Base-by-base conservation (phyloP, 1,140 invertebrate genomes). In the Pachyrhynchus sulphureomaculatus region DNA sequence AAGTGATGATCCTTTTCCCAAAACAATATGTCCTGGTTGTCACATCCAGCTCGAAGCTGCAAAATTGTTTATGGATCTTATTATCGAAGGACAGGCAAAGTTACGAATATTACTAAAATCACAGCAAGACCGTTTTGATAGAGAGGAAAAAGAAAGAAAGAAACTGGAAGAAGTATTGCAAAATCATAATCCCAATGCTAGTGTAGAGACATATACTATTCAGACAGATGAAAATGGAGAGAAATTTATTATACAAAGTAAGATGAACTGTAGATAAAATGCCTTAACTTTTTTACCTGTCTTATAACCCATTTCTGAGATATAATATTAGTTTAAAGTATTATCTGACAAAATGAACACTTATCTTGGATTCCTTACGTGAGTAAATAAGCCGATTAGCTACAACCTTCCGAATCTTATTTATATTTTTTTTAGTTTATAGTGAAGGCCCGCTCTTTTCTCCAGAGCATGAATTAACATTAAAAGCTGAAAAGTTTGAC, bases 1-100 rank as follows among this genome's bases (percentile, higher is more conserved):
- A 57, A 81, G 87, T 75, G 86, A 88, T 81, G 85, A 84, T 12
- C 83, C 84, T 68, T 75, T 86, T 63, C 87, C 87, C 10, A 78
- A 82, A 34, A 86, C 84, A 12, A 87, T 89, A 67, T 89, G 88
- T 72, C 87, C 87, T 2, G 86, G 86, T 15, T 89, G 88, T 71
- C 85, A 86, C 62, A 88, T 88, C 55, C 86, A 88, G 70, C 66
- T 89, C 62, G 86, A 88, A 69, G 81, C 86, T 10, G 87, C 86
- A 21, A 82, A 84, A 41, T 83, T 86, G 68, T 89, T 89, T 77
- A 81, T 89, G 67, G 84, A 87, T 51, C 73, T 88, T 6, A 79
- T 89, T 62, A 81, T 87, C 32, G 81, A 82, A 68, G 88, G 88
- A 5, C 88, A 89, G 71, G 79, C 64, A 12, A 83, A 81, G 67